Conservation (phyloP, 2,888 invertebrate genomes). For the Idaea dimidiata region DNA sequence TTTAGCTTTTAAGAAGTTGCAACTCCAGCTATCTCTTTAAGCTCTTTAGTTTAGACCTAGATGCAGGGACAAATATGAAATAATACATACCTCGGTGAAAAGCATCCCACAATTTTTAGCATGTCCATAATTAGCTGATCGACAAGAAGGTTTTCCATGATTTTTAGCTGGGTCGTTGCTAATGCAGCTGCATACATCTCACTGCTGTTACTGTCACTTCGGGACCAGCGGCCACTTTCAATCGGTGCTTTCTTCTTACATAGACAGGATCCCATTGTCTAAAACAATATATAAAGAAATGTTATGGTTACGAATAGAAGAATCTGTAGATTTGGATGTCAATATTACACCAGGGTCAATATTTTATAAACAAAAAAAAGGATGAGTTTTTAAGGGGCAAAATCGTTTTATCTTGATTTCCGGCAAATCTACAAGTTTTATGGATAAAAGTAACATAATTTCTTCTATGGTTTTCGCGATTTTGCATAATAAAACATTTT, state of each 20-base stretch:
- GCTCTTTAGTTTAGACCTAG: no score
- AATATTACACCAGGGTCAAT: no score
- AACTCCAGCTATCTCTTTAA: no score
- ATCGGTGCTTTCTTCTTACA: constrained; percentile 83
- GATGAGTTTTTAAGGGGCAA: no score
- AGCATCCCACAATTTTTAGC: constrained; percentile 87
- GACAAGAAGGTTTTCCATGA: constrained; percentile 71
- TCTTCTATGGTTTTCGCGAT: no score
- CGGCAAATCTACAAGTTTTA: no score
- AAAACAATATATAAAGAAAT: constrained; percentile 2
- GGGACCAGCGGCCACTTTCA: constrained; percentile 69
- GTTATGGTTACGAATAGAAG: constrained; percentile 3
- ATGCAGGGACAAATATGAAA: not conserved
- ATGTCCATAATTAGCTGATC: constrained; percentile 91
- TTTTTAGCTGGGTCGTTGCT: constrained; percentile 27
- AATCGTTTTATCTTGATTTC: no score
- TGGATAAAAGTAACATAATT: no score
- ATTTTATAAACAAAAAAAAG: no score
- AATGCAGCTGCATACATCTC: not conserved
- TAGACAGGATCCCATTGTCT: constrained; percentile 88
- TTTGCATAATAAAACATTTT: no score
- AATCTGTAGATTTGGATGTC: not conserved
- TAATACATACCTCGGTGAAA: constrained; percentile 87
- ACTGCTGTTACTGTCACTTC: constrained; percentile 26
- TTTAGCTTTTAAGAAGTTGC: no score